These are phyloP conservation scores for Dipodomys merriami DNA, from an alignment of 2,113 vertebrate genomes.

Conservation along the genomic window DNA sequence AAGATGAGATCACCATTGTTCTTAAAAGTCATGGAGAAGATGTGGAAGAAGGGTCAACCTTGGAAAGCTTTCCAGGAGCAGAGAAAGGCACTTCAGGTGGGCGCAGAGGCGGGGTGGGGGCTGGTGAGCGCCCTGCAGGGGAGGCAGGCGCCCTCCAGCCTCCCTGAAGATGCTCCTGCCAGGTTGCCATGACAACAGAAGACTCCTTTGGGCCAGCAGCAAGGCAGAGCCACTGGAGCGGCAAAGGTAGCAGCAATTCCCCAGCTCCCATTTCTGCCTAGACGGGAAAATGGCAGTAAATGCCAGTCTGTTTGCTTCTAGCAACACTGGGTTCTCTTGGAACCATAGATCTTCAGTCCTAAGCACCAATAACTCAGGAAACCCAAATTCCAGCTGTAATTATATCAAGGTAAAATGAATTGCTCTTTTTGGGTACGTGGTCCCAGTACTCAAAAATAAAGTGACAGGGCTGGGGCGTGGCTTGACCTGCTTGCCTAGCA, in stretches of 20 bases:
- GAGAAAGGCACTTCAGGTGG: background rate
- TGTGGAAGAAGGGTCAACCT: too few relatives aligned
- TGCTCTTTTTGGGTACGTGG: background rate
- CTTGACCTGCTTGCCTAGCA: too few relatives aligned
- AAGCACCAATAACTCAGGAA: conserved; percentile 29
- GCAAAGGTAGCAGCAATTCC: conserved; percentile 48
- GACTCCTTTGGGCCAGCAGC: conserved; percentile 55
- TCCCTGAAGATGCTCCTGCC: background rate
- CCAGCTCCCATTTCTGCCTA: background rate
- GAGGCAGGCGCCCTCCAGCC: conserved; percentile 21
- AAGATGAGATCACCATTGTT: background rate
- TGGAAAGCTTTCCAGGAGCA: too few relatives aligned
- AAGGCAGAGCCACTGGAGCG: conserved; percentile 52
- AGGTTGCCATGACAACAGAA: conserved; percentile 59
- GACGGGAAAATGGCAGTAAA: conserved; percentile 71
- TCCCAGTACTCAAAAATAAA: conserved; percentile 16
- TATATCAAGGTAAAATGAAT: background rate
- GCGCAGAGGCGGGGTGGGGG: background rate
- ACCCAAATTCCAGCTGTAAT: background rate
- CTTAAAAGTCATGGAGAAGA: background rate
- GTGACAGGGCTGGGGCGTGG: too few relatives aligned
- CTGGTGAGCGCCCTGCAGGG: background rate
- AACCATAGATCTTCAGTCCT: background rate
- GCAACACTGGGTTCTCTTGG: conserved; percentile 43
- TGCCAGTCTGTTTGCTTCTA: conserved; percentile 56